phyloP scores from a whole-genome alignment of 2,797 vertebrate species.

The Sebastes dallii region DNA sequence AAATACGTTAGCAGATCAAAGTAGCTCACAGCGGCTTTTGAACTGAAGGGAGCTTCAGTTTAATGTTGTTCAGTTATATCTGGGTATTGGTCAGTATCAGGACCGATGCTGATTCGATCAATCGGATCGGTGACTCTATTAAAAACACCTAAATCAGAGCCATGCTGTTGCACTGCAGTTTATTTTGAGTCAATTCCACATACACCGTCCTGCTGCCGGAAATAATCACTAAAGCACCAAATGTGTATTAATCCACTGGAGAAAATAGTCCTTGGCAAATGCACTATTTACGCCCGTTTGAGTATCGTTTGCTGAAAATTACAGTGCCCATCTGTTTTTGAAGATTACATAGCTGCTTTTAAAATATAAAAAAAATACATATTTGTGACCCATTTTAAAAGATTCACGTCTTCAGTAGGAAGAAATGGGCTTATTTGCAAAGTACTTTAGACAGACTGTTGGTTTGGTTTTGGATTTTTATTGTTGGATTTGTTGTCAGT shows the following conservation, averaged over 20 bases:
- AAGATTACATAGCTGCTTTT: background rate
- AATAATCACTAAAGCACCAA: background rate
- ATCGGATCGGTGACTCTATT: background rate
- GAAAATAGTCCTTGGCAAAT: background rate
- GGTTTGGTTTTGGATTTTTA: background rate
- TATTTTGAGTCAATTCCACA: background rate
- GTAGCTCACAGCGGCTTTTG: background rate
- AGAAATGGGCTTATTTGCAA: background rate
- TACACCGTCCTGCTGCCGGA: background rate
- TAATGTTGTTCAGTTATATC: background rate
- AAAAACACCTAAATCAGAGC: background rate
- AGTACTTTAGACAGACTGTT: background rate
- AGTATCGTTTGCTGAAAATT: background rate
- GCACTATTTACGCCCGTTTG: background rate
- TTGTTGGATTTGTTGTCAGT: background rate
- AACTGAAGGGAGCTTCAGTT: background rate
- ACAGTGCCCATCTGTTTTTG: background rate
- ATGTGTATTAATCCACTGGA: background rate
- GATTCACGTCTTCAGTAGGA: background rate
- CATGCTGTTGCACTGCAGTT: background rate
- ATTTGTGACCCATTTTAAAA: background rate
- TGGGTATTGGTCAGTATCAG: background rate
- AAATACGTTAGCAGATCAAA: background rate
- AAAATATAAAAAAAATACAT: background rate
- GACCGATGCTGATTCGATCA: background rate